Evolutionary conservation across 1,140 invertebrate genomes (phyloP).

Genomic region (Drosophila guanche): DNA sequence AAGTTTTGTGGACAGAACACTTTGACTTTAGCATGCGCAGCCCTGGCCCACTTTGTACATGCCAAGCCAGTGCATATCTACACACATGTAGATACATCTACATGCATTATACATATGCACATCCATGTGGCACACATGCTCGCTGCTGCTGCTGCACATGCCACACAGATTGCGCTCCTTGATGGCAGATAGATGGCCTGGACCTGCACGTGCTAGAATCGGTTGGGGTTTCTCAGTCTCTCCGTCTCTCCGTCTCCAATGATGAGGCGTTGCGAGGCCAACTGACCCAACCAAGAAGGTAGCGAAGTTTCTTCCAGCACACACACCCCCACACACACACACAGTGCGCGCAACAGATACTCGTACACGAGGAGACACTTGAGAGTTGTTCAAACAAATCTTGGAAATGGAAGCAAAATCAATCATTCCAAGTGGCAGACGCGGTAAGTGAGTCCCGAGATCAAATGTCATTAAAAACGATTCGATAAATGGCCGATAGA

Average conservation of each 20-base stretch:
- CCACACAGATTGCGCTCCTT: constrained; percentile 48
- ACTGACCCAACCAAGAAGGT: constrained; percentile 12
- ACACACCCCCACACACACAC: neutral
- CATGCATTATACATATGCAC: constrained; percentile 12
- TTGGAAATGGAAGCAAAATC: too few relatives aligned
- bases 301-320: constrained; percentile 1
- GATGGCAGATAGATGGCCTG: constrained; percentile 56
- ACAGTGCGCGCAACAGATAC: too few relatives aligned
- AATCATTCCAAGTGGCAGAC: too few relatives aligned
- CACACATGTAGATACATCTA: neutral
- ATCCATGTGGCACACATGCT: constrained; percentile 18
- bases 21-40: constrained; percentile 42
- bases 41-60: constrained; percentile 38
- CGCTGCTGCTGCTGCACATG: constrained; percentile 39
- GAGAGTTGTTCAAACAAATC: too few relatives aligned
- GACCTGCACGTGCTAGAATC: neutral
- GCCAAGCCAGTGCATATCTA: neutral
- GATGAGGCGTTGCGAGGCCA: neutral
- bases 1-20: constrained; percentile 59
- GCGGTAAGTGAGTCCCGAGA: too few relatives aligned
- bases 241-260: neutral
- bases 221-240: neutral
- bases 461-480: too few relatives aligned
- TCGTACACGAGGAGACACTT: too few relatives aligned
- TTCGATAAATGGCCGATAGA: too few relatives aligned